Base-by-base conservation (phyloP, 2,797 vertebrate species). In the Lithobates pipiens region DNA sequence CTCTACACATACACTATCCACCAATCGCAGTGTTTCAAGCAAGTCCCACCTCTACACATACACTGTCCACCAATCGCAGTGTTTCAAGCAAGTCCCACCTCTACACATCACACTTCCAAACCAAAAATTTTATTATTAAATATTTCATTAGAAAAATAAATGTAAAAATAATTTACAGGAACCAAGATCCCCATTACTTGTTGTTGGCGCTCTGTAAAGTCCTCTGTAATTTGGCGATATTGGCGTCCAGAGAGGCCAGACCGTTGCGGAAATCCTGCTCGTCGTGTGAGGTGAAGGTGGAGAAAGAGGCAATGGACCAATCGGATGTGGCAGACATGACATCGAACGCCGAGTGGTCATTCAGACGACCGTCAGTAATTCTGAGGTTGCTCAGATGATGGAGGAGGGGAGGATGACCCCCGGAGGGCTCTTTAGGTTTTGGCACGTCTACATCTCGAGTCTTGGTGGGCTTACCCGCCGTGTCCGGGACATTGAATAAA, bases 161-260 rank as follows among this genome's bases (percentile, higher is more conserved):
- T 46, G 71, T 69, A 69, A 27, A 6, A 18, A 54, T n/a, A 63
- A 77, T 34, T 42, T 46, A 73, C n/a, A 8, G 10, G 9, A 3
- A 65, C 11, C n/a, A 63, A 0, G 0, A 29, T n/a, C 1, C 11
- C 9, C 3, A 13, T 96, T 88, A 96, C 68, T 93, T 92, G 88
- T 91, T 95, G 67, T 92, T 82, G 46, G 90, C 85, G 65, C 95
- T 91, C 46, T 94, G 93, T 3, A 99, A 90, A 0, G 96, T 97
- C 80, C 90, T 95, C 93, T 98, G 97, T 77, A 98, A 93, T 77
- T 91, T 95, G 32, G 96, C 96, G 29, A 99, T 99, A 88, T 96
- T 97, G 57, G 97, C 97, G 57, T 99, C 98, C 89, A 99, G 91
- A 0, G 97, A 96, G 0, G 95, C 97, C 83, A 99, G 93, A 21